A percentile compares a stretch with the other conserved stretches of the same genome.
These are phyloP conservation scores for Helicoverpa armigera DNA, from an alignment of 1,140 invertebrate species.

Conservation along the genomic window DNA sequence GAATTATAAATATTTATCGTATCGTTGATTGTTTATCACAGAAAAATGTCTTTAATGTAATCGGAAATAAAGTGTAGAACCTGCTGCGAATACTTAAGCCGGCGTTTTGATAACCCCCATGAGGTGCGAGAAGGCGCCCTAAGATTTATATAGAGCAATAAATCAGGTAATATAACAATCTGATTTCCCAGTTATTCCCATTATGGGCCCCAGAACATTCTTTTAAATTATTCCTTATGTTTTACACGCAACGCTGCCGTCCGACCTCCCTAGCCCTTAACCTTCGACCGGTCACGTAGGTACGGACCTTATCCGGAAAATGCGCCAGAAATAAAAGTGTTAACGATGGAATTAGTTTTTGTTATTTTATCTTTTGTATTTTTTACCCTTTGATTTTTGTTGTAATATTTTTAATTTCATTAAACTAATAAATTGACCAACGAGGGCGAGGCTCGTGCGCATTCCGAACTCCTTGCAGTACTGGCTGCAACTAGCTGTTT, in stretches of 20 bases:
- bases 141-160: neutral
- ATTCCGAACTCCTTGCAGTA: too few relatives aligned
- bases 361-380: too few relatives aligned
- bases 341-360: too few relatives aligned
- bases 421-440: too few relatives aligned
- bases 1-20: too few relatives aligned
- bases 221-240: constrained; percentile 4
- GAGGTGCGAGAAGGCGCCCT: neutral
- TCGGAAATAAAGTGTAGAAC: too few relatives aligned
- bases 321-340: neutral
- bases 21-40: too few relatives aligned
- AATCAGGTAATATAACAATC: neutral
- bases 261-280: neutral
- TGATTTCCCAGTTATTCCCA: neutral
- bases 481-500: too few relatives aligned
- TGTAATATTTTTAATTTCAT: too few relatives aligned
- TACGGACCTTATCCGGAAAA: neutral
- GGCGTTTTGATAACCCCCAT: neutral
- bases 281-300: constrained; percentile 15
- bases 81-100: neutral
- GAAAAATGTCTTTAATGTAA: too few relatives aligned
- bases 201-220: neutral
- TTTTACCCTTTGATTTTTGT: too few relatives aligned
- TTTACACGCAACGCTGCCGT: neutral
- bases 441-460: too few relatives aligned